phyloP scores from a whole-genome alignment of 1,140 invertebrate genomes.

The Macrobrachium nipponense region DNA sequence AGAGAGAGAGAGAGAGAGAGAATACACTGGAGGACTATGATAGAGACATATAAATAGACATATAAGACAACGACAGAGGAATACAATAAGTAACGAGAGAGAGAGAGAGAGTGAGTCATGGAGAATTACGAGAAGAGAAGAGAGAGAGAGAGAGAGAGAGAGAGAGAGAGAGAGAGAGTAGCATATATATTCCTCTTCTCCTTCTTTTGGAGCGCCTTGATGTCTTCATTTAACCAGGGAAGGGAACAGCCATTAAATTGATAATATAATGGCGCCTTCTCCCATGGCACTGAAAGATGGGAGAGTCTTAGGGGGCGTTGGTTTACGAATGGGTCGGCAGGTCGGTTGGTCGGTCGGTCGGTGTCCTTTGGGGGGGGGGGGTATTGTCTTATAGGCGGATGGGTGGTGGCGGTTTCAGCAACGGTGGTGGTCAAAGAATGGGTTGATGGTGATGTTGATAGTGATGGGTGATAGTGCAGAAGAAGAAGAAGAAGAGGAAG shows the following conservation, averaged over 20 bases:
- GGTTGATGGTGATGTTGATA: not conserved
- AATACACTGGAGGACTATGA: too few relatives aligned
- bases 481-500: not conserved
- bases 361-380: not conserved
- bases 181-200: not conserved
- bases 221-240: not conserved
- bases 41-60: too few relatives aligned
- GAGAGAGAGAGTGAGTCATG: not conserved
- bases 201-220: not conserved
- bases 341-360: slow-evolving; percentile 12
- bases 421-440: not conserved
- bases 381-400: not conserved
- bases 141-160: not conserved
- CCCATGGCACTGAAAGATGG: not conserved
- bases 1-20: not conserved
- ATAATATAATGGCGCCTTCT: not conserved
- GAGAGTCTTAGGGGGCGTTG: not conserved
- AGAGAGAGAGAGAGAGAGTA: not conserved
- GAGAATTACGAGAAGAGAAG: not conserved
- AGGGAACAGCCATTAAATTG: not conserved
- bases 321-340: not conserved
- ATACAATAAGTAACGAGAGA: not conserved
- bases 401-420: slow-evolving; percentile 2
- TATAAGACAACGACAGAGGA: not conserved
- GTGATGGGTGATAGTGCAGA: not conserved